A percentile compares a stretch with the other conserved stretches of the same genome.
Evolutionary conservation across 2,113 vertebrate species (phyloP).

Genomic region (Protomyctophum bolini): DNA sequence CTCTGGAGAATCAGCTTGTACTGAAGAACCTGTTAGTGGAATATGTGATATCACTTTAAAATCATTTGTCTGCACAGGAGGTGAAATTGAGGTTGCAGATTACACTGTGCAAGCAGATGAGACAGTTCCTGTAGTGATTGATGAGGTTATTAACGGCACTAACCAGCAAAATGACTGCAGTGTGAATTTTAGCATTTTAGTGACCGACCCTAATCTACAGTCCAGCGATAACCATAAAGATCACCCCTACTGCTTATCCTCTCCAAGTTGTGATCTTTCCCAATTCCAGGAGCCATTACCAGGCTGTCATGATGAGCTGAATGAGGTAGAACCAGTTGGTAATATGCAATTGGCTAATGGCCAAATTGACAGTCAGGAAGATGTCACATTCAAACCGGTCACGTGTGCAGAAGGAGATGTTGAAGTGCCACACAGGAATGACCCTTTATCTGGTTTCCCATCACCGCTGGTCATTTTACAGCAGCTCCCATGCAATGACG

Average conservation of each 20-base stretch:
- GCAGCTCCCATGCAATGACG: background rate
- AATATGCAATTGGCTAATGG: background rate
- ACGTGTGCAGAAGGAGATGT: slow-evolving; percentile 10
- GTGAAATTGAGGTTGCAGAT: slow-evolving; percentile 49
- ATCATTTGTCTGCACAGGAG: slow-evolving; percentile 56
- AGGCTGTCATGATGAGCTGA: background rate
- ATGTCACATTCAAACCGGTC: slow-evolving; percentile 12
- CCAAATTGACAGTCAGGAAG: background rate
- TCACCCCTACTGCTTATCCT: slow-evolving; percentile 48
- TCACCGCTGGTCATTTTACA: no score
- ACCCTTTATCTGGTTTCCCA: slow-evolving; percentile 2
- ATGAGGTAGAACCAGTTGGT: background rate
- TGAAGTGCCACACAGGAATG: slow-evolving; percentile 24
- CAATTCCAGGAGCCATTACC: background rate
- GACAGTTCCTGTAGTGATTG: slow-evolving; percentile 22
- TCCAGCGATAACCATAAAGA: slow-evolving; percentile 18
- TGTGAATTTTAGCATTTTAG: slow-evolving; percentile 24
- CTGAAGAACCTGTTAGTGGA: slow-evolving; percentile 4
- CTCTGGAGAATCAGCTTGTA: background rate
- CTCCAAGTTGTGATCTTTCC: background rate
- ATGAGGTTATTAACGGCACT: background rate
- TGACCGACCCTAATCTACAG: slow-evolving; percentile 23
- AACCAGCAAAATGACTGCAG: background rate
- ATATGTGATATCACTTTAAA: slow-evolving; percentile 54
- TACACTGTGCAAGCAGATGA: slow-evolving; percentile 14